Base-by-base conservation (phyloP, 2,113 vertebrate species). In the Crotalus tigris region DNA sequence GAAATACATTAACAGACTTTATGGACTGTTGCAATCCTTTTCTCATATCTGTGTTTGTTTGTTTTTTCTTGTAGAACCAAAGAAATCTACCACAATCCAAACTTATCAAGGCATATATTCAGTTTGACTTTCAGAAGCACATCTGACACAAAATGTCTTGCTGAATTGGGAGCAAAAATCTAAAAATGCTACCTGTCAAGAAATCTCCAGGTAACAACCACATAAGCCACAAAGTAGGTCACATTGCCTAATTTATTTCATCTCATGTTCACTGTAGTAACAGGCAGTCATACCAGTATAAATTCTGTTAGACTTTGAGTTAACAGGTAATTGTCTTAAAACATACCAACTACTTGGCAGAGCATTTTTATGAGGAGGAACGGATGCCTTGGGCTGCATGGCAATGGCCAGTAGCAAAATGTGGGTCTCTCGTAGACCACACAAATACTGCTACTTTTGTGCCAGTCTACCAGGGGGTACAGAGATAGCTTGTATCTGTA, bases 301-400 rank as follows among this genome's bases (percentile, higher is more conserved):
- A 92, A 87, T 89, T 44, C 75, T 93, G 33, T 81, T 88, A 93
- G 90, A 85, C 24, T 51, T 49, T 26, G 49, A 90, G 89, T 93
- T 94, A 91, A 92, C 33, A 90, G n/a, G 57, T 93, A 59, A 87
- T 51, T 85, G 95, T 95, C 95, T 94, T 94, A 93, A 95, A 88
- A 85, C 92, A 91, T 81, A 93, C 91, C 94, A 87, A 23, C 26
- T 9, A 93, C 85, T 44, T 69, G 92, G 93, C 49, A 55, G 26
- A 5, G 21, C 2, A 69, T 94, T 93, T 91, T 15, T 90, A 89
- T 81, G 85, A 53, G 91, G 29, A 90, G 92, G 85, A 21, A 4
- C 91, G 87, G 89, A 90, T 88, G 94, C 33, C 1, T 0, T 39
- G 1, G 85, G 21, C 33, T 61, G 13, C 51, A 92, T 93, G 91